Evolutionary conservation across 2,888 invertebrate genomes (phyloP).

Genomic region (Eupithecia abbreviata): DNA sequence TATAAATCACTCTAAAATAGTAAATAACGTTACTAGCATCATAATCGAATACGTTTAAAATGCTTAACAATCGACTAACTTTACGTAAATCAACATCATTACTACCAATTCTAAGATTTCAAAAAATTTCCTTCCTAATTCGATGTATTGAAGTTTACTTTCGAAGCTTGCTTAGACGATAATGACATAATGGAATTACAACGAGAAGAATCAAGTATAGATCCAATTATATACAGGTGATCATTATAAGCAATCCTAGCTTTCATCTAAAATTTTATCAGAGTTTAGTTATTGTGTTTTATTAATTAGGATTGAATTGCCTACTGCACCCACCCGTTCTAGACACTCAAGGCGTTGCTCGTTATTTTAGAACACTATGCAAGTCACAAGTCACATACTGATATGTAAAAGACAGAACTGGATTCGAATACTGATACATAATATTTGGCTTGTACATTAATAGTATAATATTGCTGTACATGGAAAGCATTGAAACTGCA

Average conservation of each 20-base stretch:
- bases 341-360: constrained; percentile 68
- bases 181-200: constrained; percentile 72
- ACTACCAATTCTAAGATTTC: constrained; percentile 63
- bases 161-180: constrained; percentile 66
- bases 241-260: neutral
- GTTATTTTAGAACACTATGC: constrained; percentile 70
- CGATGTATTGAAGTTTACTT: constrained; percentile 77
- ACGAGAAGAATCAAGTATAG: constrained; percentile 59
- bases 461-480: constrained; percentile 54
- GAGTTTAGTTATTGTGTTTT: neutral
- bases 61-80: constrained; percentile 62
- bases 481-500: constrained; percentile 66
- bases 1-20: constrained; percentile 55
- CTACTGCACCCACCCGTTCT: constrained; percentile 56
- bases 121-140: constrained; percentile 70
- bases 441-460: constrained; percentile 63
- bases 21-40: constrained; percentile 56
- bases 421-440: constrained; percentile 77
- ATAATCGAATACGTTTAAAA: constrained; percentile 61
- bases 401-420: constrained; percentile 80
- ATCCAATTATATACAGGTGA: constrained; percentile 6
- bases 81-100: constrained; percentile 60
- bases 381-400: constrained; percentile 82
- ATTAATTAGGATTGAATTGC: neutral
- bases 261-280: neutral